Percentiles rank a stretch among this genome's conserved stretches.
Conservation (phyloP, 1,140 invertebrate species). For the Lanistes nyassanus region DNA sequence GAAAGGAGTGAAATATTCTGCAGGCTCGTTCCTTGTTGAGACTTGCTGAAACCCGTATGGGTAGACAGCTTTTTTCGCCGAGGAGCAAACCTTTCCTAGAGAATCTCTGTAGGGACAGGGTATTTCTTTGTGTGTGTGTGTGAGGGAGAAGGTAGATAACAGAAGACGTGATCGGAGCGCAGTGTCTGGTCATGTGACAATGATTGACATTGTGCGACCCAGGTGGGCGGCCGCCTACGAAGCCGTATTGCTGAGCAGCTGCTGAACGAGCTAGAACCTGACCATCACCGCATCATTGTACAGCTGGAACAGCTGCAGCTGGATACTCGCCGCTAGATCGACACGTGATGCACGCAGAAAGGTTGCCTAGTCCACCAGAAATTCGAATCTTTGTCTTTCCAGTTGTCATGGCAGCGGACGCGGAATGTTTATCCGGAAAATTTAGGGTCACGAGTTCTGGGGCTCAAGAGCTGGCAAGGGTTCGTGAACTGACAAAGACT, state of each 20-base stretch:
- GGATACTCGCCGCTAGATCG: not conserved
- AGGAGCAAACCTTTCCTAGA: too few relatives aligned
- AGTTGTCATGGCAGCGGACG: too few relatives aligned
- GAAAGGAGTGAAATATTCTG: too few relatives aligned
- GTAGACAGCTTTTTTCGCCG: too few relatives aligned
- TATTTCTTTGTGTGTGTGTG: not conserved
- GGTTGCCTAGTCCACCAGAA: not conserved
- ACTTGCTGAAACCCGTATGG: too few relatives aligned
- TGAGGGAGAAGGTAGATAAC: not conserved
- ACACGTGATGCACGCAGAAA: not conserved
- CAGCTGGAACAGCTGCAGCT: conserved; percentile 47
- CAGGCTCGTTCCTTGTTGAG: too few relatives aligned
- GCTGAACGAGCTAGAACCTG: conserved; percentile 56
- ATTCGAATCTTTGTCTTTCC: too few relatives aligned
- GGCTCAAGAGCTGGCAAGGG: not conserved
- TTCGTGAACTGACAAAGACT: not conserved
- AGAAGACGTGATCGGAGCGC: not conserved
- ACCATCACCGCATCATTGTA: conserved; percentile 45
- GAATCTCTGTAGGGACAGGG: too few relatives aligned
- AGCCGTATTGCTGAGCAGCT: conserved; percentile 59
- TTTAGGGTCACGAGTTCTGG: too few relatives aligned
- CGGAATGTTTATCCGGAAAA: not conserved
- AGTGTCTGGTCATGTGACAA: not conserved
- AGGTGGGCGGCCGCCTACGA: conserved; percentile 54
- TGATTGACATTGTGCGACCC: conserved; percentile 16